These are phyloP conservation scores for Pasiphila rectangulata DNA, from an alignment of 2,888 invertebrate species.

Conservation along the genomic window DNA sequence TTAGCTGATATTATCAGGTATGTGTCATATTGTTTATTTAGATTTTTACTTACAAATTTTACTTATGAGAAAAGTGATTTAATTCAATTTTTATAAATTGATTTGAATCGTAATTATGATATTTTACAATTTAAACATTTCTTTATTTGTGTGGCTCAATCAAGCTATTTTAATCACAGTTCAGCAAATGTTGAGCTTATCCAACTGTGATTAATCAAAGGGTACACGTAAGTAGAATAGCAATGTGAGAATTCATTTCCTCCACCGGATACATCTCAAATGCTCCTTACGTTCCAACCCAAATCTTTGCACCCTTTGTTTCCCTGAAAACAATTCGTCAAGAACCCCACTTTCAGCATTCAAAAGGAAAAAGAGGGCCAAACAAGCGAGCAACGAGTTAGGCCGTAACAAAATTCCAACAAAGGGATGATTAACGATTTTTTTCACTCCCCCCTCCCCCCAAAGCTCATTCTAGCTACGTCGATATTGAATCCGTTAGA, in stretches of 20 bases:
- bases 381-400: slow-evolving; percentile 80
- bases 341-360: slow-evolving; percentile 69
- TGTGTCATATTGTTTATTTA: too few relatives aligned
- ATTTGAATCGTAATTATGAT: too few relatives aligned
- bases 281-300: slow-evolving; percentile 41
- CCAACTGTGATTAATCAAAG: slow-evolving; percentile 20
- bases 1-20: neutral
- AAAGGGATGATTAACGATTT: slow-evolving; percentile 81
- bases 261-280: slow-evolving; percentile 35
- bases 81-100: too few relatives aligned
- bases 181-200: slow-evolving; percentile 2
- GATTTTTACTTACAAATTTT: too few relatives aligned
- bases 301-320: slow-evolving; percentile 55
- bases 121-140: too few relatives aligned
- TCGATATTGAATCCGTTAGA: slow-evolving; percentile 80
- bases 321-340: slow-evolving; percentile 76
- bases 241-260: slow-evolving; percentile 32
- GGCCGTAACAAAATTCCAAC: slow-evolving; percentile 80
- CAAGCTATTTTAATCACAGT: too few relatives aligned
- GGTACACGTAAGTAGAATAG: slow-evolving; percentile 9
- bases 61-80: too few relatives aligned
- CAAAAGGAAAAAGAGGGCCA: slow-evolving; percentile 76
- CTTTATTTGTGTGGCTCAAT: too few relatives aligned
- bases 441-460: slow-evolving; percentile 47
- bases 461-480: slow-evolving; percentile 76